Percentiles rank a stretch among this genome's conserved stretches.
Conservation (phyloP, 2,113 vertebrate species). For the Peromyscus californicus region DNA sequence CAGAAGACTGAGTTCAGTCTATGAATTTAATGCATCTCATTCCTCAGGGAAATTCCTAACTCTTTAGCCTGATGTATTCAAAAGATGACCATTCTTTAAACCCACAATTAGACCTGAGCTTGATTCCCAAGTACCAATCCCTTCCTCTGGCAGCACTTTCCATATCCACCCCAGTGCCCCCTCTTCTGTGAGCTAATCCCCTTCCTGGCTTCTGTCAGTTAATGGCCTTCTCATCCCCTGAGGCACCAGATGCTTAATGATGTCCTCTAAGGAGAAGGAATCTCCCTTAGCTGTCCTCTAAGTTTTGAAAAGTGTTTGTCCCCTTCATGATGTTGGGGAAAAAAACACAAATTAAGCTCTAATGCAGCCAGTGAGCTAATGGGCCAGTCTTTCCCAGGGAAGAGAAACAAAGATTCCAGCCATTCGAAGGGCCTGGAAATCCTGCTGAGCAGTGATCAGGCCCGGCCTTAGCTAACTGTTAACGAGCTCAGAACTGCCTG, state of each 20-base stretch:
- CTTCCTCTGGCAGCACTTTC: background rate
- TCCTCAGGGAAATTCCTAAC: background rate
- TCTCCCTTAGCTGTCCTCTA: conserved; percentile 59
- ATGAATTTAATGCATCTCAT: background rate
- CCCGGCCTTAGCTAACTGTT: background rate
- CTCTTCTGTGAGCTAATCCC: conserved; percentile 34
- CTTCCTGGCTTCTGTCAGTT: background rate
- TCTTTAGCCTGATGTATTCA: background rate
- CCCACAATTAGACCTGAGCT: background rate
- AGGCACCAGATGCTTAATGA: conserved; percentile 64
- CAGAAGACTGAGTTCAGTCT: background rate
- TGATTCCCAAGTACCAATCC: conserved; percentile 11
- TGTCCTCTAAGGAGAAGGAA: background rate
- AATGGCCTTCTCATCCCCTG: background rate
- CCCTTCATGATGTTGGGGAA: background rate
- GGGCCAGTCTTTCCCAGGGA: conserved; percentile 54
- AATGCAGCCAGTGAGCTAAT: conserved; percentile 47
- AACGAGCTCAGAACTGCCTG: conserved; percentile 3
- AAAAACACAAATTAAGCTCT: conserved; percentile 20
- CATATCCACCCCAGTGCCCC: background rate
- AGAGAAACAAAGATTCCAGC: conserved; percentile 59
- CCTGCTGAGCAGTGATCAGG: conserved; percentile 37
- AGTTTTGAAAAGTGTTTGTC: conserved; percentile 60
- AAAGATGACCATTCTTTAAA: conserved; percentile 50
- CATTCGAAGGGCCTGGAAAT: conserved; percentile 41